phyloP scores from a whole-genome alignment of 2,888 invertebrate species.

The Anthophora plumipes region DNA sequence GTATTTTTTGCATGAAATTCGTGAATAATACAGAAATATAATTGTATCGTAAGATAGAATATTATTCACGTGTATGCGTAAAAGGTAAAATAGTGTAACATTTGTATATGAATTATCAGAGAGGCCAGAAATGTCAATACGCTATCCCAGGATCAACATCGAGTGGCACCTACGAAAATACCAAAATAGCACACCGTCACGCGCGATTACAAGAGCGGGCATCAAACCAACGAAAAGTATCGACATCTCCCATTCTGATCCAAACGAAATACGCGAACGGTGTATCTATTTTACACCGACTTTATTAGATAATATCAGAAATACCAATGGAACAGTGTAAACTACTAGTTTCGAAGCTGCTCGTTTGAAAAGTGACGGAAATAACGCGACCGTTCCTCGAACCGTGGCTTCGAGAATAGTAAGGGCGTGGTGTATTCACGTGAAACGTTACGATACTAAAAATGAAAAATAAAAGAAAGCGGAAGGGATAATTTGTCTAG shows the following conservation, averaged over 20 bases:
- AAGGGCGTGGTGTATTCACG: not conserved
- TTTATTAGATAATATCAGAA: not conserved
- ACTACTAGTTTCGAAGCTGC: not conserved
- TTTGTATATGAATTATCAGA: too few relatives aligned
- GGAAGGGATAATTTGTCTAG: conserved; percentile 22
- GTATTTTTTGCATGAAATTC: too few relatives aligned
- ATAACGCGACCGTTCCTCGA: not conserved
- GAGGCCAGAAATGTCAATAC: not conserved
- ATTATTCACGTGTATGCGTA: too few relatives aligned
- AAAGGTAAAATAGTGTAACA: not conserved
- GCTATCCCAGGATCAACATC: too few relatives aligned
- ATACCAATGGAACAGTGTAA: not conserved
- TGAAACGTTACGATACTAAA: not conserved
- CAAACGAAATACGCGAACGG: too few relatives aligned
- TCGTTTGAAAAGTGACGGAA: not conserved
- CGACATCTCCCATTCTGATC: not conserved
- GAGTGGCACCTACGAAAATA: not conserved
- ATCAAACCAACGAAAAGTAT: not conserved
- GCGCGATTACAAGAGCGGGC: not conserved
- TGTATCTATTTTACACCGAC: not conserved
- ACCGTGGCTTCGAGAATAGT: not conserved
- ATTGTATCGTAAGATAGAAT: too few relatives aligned
- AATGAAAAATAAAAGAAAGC: conserved; percentile 23
- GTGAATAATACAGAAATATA: too few relatives aligned
- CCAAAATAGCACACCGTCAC: not conserved